Evolutionary conservation across 2,888 invertebrate species (phyloP).

Genomic region (Branchipolynoe longqiensis): DNA sequence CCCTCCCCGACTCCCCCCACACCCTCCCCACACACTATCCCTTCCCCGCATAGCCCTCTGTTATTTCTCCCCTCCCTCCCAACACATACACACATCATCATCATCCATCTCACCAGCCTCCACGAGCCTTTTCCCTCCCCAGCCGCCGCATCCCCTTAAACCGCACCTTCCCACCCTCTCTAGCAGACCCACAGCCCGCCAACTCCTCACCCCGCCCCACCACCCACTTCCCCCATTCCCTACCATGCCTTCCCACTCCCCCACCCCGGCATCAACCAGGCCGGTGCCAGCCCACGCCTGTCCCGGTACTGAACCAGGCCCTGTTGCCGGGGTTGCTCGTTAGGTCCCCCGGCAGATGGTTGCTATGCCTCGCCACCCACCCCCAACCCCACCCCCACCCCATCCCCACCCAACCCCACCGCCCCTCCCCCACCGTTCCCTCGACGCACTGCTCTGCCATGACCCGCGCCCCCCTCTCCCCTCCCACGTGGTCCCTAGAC

Average conservation of each 20-base stretch:
- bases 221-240: background rate
- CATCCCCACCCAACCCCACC: background rate
- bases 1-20: background rate
- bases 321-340: background rate
- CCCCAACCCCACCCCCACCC: background rate
- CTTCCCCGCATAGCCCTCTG: background rate
- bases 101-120: background rate
- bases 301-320: too few relatives aligned
- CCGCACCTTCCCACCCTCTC: background rate
- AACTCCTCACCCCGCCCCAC: background rate
- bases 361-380: background rate
- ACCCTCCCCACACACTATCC: background rate
- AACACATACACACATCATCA: background rate
- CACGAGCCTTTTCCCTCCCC: background rate
- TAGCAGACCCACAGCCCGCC: background rate
- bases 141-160: too few relatives aligned
- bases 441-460: too few relatives aligned
- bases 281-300: too few relatives aligned
- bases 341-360: slow-evolving; percentile 19
- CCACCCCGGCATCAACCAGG: too few relatives aligned
- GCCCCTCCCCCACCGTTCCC: too few relatives aligned
- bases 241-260: too few relatives aligned
- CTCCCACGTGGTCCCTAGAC: too few relatives aligned
- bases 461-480: too few relatives aligned
- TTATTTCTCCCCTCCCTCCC: background rate